These are phyloP conservation scores for Zygothrica quintamaculata DNA, from an alignment of 2,888 invertebrate species.

Conservation along the genomic window DNA sequence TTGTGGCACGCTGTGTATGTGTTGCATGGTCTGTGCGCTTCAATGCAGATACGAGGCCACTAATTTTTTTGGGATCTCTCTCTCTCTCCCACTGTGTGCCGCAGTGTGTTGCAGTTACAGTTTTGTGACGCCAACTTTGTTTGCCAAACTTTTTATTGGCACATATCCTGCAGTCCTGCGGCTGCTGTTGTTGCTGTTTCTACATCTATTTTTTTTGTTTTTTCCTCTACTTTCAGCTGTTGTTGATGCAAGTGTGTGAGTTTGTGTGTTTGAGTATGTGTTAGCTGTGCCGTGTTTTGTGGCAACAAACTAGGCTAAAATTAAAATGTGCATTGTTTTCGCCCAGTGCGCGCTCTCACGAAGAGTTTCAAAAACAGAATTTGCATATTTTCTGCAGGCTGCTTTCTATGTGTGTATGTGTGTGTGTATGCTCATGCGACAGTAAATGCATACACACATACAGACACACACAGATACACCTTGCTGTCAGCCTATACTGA, in stretches of 20 bases:
- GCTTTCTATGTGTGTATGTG: constrained; percentile 8
- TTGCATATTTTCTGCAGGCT: constrained; percentile 57
- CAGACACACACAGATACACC: constrained; percentile 9
- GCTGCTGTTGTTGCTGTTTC: constrained; percentile 21
- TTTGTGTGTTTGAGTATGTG: constrained; percentile 9
- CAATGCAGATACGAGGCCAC: constrained; percentile 41
- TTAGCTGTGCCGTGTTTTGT: constrained; percentile 53
- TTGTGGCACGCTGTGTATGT: constrained; percentile 26
- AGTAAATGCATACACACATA: constrained; percentile 32
- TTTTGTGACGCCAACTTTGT: constrained; percentile 79
- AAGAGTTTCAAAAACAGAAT: constrained; percentile 59
- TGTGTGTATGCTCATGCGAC: constrained; percentile 36
- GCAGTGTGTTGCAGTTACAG: constrained; percentile 68
- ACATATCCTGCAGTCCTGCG: constrained; percentile 67
- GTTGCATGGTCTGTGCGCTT: constrained; percentile 23
- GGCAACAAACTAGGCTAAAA: constrained; percentile 73
- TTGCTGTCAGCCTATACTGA: constrained; percentile 46
- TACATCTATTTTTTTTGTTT: constrained; percentile 16
- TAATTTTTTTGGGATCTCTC: constrained; percentile 62
- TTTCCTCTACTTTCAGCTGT: too few relatives aligned
- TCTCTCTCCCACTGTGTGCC: constrained; percentile 29
- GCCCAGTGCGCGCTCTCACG: constrained; percentile 37
- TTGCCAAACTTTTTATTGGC: constrained; percentile 80
- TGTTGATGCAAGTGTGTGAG: too few relatives aligned
- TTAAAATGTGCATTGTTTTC: constrained; percentile 77